These are phyloP conservation scores for Belgica antarctica DNA, from an alignment of 2,888 invertebrate genomes.

Conservation along the genomic window DNA sequence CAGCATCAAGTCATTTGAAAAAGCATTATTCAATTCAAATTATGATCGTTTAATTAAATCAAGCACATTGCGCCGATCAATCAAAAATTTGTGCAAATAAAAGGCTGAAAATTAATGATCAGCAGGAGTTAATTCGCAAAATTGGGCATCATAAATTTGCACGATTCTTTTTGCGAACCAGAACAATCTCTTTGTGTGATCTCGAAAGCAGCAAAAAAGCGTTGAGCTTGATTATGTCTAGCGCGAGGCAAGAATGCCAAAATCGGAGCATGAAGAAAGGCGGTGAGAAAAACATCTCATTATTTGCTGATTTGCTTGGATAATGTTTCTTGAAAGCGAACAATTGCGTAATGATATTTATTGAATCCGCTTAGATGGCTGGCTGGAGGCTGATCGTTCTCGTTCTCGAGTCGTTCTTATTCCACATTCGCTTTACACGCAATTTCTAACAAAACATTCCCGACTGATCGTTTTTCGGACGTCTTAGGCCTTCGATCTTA, in stretches of 20 bases:
- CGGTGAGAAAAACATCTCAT: neutral
- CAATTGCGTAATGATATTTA: slow-evolving; percentile 5
- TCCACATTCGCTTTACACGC: slow-evolving; percentile 4
- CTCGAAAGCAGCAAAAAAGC: neutral
- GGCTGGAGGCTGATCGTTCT: neutral
- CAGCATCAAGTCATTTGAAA: no score
- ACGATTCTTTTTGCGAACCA: neutral
- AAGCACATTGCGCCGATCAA: neutral
- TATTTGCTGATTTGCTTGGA: slow-evolving; percentile 17
- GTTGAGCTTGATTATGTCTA: neutral
- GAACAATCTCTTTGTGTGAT: neutral
- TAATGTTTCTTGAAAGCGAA: neutral
- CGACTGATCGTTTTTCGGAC: neutral
- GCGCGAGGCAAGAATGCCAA: neutral
- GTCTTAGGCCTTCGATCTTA: slow-evolving; percentile 1
- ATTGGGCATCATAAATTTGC: neutral
- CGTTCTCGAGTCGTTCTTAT: neutral
- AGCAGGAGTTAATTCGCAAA: neutral
- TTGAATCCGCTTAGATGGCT: neutral
- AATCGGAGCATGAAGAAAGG: neutral
- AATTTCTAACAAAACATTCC: no score
- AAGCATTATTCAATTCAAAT: no score
- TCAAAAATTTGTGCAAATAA: neutral
- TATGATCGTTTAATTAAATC: neutral
- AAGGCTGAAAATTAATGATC: neutral